These are phyloP conservation scores for Holacanthus passer DNA, from an alignment of 2,113 vertebrate genomes.

Conservation along the genomic window DNA sequence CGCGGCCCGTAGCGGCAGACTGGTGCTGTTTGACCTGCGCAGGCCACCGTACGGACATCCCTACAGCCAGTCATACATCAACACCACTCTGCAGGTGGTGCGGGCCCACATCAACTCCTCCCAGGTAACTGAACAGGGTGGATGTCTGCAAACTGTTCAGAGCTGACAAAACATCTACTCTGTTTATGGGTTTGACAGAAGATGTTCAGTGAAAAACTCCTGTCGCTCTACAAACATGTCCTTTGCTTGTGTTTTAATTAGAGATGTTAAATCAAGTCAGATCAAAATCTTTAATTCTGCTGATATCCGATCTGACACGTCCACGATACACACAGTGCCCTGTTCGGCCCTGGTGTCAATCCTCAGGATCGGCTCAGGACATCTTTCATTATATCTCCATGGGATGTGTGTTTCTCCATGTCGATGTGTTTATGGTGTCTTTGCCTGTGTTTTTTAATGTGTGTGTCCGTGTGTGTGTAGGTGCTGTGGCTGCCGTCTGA, in stretches of 20 bases:
- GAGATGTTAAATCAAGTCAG: no score
- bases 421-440: no score
- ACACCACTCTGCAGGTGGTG: conserved; percentile 85
- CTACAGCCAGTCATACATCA: conserved; percentile 85
- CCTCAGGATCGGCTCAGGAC: not conserved
- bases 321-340: no score
- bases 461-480: conserved; percentile 70
- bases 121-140: conserved; percentile 74
- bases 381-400: not conserved
- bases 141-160: not conserved
- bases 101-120: conserved; percentile 85
- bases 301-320: no score
- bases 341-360: not conserved
- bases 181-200: no score
- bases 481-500: conserved; percentile 88
- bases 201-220: no score
- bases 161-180: no score
- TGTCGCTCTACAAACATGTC: no score
- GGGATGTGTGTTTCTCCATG: no score
- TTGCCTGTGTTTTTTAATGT: not conserved
- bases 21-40: conserved; percentile 90
- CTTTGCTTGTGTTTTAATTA: no score
- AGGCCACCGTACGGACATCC: conserved; percentile 88
- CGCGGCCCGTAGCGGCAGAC: conserved; percentile 79
- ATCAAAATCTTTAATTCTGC: no score